These are phyloP conservation scores for Eremophila alpestris DNA, from an alignment of 2,797 vertebrate species.

Conservation along the genomic window DNA sequence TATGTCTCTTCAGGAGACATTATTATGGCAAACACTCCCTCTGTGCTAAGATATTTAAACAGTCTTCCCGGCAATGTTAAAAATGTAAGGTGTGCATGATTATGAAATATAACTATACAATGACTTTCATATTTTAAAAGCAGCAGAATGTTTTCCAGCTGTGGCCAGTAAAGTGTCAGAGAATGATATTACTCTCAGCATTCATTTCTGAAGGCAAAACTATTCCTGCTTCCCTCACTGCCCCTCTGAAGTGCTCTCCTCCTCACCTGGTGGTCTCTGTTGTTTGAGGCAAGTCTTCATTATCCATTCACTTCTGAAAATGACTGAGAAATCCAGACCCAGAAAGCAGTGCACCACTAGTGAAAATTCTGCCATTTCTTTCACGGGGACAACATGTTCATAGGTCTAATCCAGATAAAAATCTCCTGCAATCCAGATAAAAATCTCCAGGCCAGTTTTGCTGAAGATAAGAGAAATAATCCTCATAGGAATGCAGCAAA, in stretches of 20 bases:
- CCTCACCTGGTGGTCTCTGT: background rate
- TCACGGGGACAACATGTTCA: background rate
- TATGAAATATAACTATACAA: conserved; percentile 24
- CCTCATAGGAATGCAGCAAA: background rate
- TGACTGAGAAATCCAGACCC: background rate
- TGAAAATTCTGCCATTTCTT: background rate
- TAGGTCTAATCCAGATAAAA: background rate
- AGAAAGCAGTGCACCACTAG: background rate
- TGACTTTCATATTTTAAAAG: conserved; percentile 21
- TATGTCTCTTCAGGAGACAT: conserved; percentile 46
- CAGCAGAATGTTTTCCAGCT: background rate
- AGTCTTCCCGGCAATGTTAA: conserved; percentile 51
- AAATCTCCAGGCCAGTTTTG: background rate
- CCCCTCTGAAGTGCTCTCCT: background rate
- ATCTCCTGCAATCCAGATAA: background rate
- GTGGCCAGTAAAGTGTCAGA: background rate
- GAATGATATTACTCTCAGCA: background rate
- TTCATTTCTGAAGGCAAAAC: background rate
- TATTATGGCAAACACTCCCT: conserved; percentile 50
- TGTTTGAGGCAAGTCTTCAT: background rate
- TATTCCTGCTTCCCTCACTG: background rate
- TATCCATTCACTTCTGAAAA: background rate
- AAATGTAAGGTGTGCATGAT: conserved; percentile 37
- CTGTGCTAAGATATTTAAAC: background rate
- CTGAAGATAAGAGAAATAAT: background rate